A percentile compares a stretch with the other conserved stretches of the same genome.
phyloP scores from a whole-genome alignment of 2,797 vertebrate genomes.

The Onychomys arenicola region DNA sequence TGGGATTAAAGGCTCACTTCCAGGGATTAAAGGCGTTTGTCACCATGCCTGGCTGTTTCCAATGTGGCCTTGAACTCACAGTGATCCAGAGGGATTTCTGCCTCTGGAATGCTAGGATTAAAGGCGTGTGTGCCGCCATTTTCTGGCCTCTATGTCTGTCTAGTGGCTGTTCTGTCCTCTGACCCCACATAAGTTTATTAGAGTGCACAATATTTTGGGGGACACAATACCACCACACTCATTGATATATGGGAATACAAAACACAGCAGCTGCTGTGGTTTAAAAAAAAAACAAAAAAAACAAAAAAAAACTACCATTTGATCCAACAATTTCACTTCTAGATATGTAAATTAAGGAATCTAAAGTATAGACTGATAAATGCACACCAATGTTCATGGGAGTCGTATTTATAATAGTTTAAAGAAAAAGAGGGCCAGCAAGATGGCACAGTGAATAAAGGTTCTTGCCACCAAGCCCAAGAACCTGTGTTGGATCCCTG shows the following conservation, averaged over 20 bases:
- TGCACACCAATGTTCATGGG: background rate
- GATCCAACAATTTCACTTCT: background rate
- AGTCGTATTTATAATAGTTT: background rate
- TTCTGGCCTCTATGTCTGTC: too few species aligned
- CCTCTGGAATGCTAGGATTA: too few species aligned
- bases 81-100: too few species aligned
- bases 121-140: too few species aligned
- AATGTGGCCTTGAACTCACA: too few species aligned
- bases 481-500: background rate
- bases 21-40: too few species aligned
- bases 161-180: too few species aligned
- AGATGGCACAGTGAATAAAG: background rate
- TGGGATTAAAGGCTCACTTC: too few species aligned
- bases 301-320: background rate
- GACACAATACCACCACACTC: too few species aligned
- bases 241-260: background rate
- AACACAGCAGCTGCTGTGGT: background rate
- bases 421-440: background rate
- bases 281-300: background rate
- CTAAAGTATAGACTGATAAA: background rate
- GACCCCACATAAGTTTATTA: too few species aligned
- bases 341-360: background rate
- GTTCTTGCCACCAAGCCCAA: background rate
- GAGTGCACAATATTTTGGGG: too few species aligned
- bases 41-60: too few species aligned